Conservation (phyloP, 1,140 invertebrate genomes). For the Glossosoma conforme region DNA sequence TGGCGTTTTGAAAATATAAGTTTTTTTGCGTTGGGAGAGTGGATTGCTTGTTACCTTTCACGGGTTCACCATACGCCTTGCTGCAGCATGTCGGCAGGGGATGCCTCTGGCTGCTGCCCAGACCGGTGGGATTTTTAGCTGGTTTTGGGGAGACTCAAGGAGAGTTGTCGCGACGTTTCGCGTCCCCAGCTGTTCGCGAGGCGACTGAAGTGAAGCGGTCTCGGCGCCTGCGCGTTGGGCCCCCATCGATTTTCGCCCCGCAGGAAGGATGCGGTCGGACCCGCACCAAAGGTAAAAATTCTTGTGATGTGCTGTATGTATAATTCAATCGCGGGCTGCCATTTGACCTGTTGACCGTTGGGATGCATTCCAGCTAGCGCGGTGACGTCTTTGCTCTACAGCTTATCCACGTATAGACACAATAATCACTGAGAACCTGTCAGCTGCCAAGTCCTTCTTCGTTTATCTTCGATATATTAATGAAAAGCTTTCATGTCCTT, state of each 20-base stretch:
- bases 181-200: constrained; percentile 26
- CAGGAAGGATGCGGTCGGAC: constrained; percentile 9
- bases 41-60: constrained; percentile 21
- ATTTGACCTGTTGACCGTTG: too few relatives aligned
- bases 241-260: constrained; percentile 25
- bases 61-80: constrained; percentile 18
- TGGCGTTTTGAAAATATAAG: constrained; percentile 17
- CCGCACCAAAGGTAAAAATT: too few relatives aligned
- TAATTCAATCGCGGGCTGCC: too few relatives aligned
- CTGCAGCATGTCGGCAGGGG: constrained; percentile 16
- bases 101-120: constrained; percentile 5
- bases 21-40: too few relatives aligned
- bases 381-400: too few relatives aligned
- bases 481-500: too few relatives aligned
- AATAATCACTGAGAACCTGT: too few relatives aligned
- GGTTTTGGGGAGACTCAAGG: neutral
- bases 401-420: too few relatives aligned
- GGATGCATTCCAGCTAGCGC: too few relatives aligned
- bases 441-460: too few relatives aligned
- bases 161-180: constrained; percentile 12
- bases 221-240: constrained; percentile 19
- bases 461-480: too few relatives aligned
- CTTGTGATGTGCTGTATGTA: too few relatives aligned
- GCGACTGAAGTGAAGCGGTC: constrained; percentile 16
- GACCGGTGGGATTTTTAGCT: constrained; percentile 5